Base-by-base conservation (phyloP, 2,888 invertebrate species). In the Melipona bicolor region DNA sequence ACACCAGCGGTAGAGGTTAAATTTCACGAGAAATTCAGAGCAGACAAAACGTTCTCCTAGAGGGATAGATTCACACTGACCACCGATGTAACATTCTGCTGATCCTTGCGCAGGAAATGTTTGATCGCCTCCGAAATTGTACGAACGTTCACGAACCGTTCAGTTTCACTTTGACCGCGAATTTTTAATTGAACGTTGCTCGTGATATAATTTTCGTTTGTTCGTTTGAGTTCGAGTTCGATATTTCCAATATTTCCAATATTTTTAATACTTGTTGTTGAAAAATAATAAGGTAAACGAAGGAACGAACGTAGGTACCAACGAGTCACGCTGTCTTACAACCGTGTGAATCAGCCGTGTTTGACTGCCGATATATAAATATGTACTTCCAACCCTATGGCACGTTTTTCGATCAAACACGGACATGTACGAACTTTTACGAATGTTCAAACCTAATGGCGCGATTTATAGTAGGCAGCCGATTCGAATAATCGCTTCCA, bases 11-110 rank as follows among this genome's bases (percentile, higher is more conserved):
- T 54, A 15, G 32, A 21, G 15, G 32, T 24, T 59, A 15, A 71
- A 15, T 79, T 24, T 27, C n/a, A 36, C 54, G 21, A 54, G 49
- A 65, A n/a, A 21, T 43, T 2, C 27, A 5, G 24, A 43, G 24
- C 21, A 59, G 15, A 36, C 43, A 15, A 24, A 68, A 74, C 82
- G 77, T 85, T 49, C 59, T 78, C 77, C 27, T 6, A 64, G 80
- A 82, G 83, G 84, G 87, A 82, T 84, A 81, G 77, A 86, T 43
- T 36, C 77, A 71, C 80, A 89, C 88, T 89, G 83, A 52, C 15
- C 61, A 62, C 61, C 59, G 65, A 79, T 73, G 76, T 49, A 56
- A 62, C 65, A 65, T 67, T 75, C 27, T 11, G 4, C 17, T 70
- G 78, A 82, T 86, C 85, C 85, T 85, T 78, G 78, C 68, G 76